phyloP scores from a whole-genome alignment of 2,113 vertebrate genomes.

The Cochlearius cochlearius region DNA sequence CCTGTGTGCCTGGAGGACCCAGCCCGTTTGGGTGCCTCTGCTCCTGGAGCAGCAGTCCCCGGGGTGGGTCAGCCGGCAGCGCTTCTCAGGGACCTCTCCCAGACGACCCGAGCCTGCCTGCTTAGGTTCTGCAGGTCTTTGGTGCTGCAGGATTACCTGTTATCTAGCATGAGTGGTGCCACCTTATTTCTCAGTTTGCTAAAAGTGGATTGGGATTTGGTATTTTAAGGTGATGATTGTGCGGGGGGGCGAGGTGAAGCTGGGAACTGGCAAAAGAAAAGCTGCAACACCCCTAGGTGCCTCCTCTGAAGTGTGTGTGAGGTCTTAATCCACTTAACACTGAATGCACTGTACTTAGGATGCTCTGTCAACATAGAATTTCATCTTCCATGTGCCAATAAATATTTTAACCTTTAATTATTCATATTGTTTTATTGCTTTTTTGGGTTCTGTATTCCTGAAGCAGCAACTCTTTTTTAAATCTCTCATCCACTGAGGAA shows the following conservation, averaged over 20 bases:
- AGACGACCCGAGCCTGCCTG: background rate
- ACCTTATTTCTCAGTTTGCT: background rate
- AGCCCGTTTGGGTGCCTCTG: fast-evolving
- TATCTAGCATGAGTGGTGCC: background rate
- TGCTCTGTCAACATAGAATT: background rate
- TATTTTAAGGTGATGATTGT: background rate
- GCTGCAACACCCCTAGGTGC: background rate
- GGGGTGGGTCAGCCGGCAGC: background rate
- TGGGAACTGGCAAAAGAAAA: background rate
- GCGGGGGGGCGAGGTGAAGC: background rate
- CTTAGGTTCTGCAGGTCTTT: background rate
- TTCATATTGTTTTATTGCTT: background rate
- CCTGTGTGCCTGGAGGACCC: background rate
- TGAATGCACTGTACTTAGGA: background rate
- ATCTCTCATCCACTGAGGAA: background rate
- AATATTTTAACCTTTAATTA: background rate
- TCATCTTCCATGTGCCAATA: background rate
- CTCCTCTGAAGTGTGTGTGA: background rate
- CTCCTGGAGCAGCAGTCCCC: background rate
- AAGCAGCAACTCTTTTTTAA: background rate
- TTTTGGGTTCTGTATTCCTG: background rate
- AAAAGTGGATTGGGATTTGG: background rate
- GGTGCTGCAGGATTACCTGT: background rate
- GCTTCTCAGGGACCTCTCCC: background rate
- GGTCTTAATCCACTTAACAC: background rate